Conservation (phyloP, 2,113 vertebrate species). For the Barnardius zonarius region DNA sequence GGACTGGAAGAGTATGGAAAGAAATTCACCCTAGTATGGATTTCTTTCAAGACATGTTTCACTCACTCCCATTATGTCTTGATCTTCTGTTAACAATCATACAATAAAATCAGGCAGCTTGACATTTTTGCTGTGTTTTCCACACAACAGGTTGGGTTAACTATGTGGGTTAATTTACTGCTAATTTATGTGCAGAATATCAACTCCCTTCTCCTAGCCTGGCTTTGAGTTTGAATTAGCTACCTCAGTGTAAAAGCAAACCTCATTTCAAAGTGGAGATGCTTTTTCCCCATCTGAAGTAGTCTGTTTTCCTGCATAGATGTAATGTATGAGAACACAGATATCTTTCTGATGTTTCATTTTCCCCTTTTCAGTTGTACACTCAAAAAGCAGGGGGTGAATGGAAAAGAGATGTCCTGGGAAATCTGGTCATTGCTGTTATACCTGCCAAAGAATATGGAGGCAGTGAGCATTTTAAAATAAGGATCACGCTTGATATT, state of each 20-base stretch:
- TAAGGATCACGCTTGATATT: neutral
- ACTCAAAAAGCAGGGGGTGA: neutral
- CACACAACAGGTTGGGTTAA: neutral
- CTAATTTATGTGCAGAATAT: neutral
- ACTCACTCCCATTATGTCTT: neutral
- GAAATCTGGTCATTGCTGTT: neutral
- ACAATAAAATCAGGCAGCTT: slow-evolving; percentile 1
- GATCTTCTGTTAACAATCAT: neutral
- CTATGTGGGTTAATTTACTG: neutral
- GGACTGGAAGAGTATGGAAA: neutral
- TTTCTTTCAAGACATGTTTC: slow-evolving; percentile 6
- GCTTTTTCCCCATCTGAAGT: neutral
- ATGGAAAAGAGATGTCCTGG: neutral
- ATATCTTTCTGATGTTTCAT: neutral
- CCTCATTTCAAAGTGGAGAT: neutral
- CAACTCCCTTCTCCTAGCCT: neutral
- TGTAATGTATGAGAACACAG: neutral
- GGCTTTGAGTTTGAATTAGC: neutral
- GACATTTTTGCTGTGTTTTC: slow-evolving; percentile 2
- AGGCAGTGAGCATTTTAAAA: neutral
- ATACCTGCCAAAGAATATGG: neutral
- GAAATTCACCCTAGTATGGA: neutral
- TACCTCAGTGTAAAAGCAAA: neutral
- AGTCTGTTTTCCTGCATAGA: neutral
- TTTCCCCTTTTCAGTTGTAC: neutral